Percentiles rank a stretch among this genome's conserved stretches.
phyloP scores from a whole-genome alignment of 2,888 invertebrate species.

The Yponomeuta cagnagella region DNA sequence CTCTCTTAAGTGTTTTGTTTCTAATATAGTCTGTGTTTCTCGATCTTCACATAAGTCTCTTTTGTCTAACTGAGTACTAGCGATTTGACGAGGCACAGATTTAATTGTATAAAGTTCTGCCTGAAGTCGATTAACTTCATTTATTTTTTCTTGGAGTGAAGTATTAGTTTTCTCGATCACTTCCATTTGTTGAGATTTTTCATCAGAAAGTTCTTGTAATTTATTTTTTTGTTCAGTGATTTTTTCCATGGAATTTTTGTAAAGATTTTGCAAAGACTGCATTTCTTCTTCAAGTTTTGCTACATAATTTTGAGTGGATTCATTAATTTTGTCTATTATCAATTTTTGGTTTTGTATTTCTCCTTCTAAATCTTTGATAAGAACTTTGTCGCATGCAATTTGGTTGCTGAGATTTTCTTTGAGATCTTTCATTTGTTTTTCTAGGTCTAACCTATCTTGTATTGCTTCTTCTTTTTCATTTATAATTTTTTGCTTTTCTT shows the following conservation, averaged over 20 bases:
- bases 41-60: background rate
- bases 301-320: constrained; percentile 43
- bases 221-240: constrained; percentile 39
- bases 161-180: constrained; percentile 31
- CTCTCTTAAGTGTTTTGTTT: background rate
- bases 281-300: constrained; percentile 49
- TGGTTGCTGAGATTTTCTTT: constrained; percentile 45
- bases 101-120: constrained; percentile 33
- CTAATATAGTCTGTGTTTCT: background rate
- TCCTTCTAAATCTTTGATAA: constrained; percentile 52
- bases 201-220: constrained; percentile 27
- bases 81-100: constrained; percentile 29
- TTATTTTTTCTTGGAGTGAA: constrained; percentile 36
- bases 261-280: constrained; percentile 37
- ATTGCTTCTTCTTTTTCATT: constrained; percentile 59
- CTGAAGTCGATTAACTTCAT: constrained; percentile 38
- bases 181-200: constrained; percentile 30
- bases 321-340: constrained; percentile 47
- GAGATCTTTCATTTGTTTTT: constrained; percentile 41
- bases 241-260: constrained; percentile 38
- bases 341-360: constrained; percentile 54
- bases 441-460: constrained; percentile 41
- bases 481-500: constrained; percentile 56
- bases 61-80: constrained; percentile 28
- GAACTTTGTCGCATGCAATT: constrained; percentile 35